phyloP scores from a whole-genome alignment of 2,797 vertebrate species.

The Sebastes matsubarae region DNA sequence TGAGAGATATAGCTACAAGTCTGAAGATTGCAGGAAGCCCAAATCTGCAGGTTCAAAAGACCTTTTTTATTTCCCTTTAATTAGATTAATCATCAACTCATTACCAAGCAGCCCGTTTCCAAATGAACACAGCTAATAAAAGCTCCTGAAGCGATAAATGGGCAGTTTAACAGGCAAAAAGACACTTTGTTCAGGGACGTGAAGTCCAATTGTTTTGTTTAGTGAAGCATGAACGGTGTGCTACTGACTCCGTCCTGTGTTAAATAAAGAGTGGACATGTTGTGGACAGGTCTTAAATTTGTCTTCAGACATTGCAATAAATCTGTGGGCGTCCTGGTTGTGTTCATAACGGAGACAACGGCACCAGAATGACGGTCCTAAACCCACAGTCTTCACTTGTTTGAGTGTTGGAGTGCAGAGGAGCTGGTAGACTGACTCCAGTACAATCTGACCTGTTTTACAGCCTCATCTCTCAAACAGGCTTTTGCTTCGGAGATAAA shows the following conservation, averaged over 20 bases:
- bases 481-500: constrained; percentile 39
- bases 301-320: not conserved
- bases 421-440: constrained; percentile 26
- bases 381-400: not conserved
- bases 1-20: not conserved
- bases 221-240: constrained; percentile 6
- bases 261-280: not conserved
- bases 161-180: constrained; percentile 18
- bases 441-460: constrained; percentile 41
- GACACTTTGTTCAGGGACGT: constrained; percentile 11
- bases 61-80: constrained; percentile 3
- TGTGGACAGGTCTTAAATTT: not conserved
- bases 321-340: not conserved
- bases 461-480: constrained; percentile 45
- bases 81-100: constrained; percentile 31
- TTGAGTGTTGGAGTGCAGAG: not conserved
- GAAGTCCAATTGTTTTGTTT: constrained; percentile 21
- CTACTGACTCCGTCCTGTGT: not conserved
- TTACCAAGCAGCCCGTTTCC: constrained; percentile 13
- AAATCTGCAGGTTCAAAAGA: not conserved
- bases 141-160: constrained; percentile 20
- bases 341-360: not conserved
- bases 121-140: constrained; percentile 19
- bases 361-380: not conserved
- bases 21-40: not conserved